Percentiles rank a stretch among this genome's conserved stretches.
These are phyloP conservation scores for Candidula unifasciata DNA, from an alignment of 2,888 invertebrate species.

Conservation along the genomic window DNA sequence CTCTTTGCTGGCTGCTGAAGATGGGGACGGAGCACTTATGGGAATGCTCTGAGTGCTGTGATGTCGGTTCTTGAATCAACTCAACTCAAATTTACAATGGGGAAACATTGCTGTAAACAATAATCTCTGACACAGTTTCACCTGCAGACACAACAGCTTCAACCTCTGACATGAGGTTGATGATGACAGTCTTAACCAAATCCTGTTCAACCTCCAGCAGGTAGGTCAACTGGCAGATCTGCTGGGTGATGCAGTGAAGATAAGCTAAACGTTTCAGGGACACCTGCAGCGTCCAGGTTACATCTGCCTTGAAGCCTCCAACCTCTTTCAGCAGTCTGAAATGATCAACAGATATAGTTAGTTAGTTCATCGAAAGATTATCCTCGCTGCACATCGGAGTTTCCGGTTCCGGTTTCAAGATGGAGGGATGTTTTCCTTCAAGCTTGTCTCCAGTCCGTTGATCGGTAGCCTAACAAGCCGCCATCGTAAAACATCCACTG, in stretches of 20 bases:
- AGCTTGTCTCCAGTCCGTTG: no score
- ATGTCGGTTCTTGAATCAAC: no score
- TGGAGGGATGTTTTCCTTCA: no score
- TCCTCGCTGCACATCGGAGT: background rate
- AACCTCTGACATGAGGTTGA: conserved; percentile 74
- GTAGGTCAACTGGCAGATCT: conserved; percentile 79
- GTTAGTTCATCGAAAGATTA: no score
- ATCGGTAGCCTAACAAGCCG: no score
- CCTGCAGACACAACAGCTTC: conserved; percentile 73
- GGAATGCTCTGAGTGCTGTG: no score
- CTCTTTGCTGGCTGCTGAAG: no score
- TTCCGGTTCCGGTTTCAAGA: background rate
- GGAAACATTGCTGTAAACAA: no score
- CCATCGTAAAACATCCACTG: no score
- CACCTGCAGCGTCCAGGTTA: conserved; percentile 79
- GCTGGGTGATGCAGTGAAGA: conserved; percentile 82
- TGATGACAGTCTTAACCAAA: conserved; percentile 64
- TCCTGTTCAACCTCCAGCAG: conserved; percentile 60
- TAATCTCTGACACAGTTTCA: no score
- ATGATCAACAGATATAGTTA: background rate
- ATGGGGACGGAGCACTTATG: no score
- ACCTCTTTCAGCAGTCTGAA: conserved; percentile 82
- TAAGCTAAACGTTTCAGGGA: conserved; percentile 82
- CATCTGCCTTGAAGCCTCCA: conserved; percentile 81
- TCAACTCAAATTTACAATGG: no score